Evolutionary conservation across 1,140 invertebrate species (phyloP).

Genomic region (Cotesia glomerata): DNA sequence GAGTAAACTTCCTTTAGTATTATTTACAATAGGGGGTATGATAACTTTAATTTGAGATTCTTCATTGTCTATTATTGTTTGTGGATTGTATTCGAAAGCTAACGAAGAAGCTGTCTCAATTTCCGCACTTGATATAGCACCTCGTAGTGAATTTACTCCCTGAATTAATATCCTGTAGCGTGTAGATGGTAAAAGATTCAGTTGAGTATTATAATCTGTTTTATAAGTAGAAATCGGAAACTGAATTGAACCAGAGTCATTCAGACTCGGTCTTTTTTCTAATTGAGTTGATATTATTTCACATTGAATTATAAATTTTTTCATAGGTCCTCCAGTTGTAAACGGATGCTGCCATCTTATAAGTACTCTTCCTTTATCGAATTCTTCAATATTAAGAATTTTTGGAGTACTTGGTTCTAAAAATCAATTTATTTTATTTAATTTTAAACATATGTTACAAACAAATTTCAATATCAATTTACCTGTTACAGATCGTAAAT

Average conservation of each 20-base stretch:
- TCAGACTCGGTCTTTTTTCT: not conserved
- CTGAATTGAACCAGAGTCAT: not conserved
- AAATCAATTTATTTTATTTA: not conserved
- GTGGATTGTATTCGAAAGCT: conserved; percentile 21
- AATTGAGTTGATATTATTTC: conserved; percentile 20
- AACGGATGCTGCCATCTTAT: conserved; percentile 40
- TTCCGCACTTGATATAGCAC: not conserved
- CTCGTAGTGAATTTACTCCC: not conserved
- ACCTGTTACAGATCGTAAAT: conserved; percentile 11
- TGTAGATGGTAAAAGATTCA: conserved; percentile 37
- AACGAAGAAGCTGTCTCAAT: conserved; percentile 17
- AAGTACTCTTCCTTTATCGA: conserved; percentile 16
- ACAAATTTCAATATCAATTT: not conserved
- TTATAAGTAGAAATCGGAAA: conserved; percentile 18
- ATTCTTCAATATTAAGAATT: not conserved
- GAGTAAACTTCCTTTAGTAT: conserved; percentile 27
- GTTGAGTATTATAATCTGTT: conserved; percentile 2
- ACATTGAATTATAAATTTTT: conserved; percentile 21
- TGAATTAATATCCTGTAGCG: conserved; percentile 30
- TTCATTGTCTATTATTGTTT: not conserved
- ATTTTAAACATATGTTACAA: not conserved
- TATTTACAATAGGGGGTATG: conserved; percentile 38
- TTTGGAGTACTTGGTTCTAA: conserved; percentile 22
- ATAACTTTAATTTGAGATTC: conserved; percentile 33
- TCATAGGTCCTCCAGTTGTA: conserved; percentile 23